phyloP scores from a whole-genome alignment of 2,888 invertebrate genomes.

The Drosophila mimica region DNA sequence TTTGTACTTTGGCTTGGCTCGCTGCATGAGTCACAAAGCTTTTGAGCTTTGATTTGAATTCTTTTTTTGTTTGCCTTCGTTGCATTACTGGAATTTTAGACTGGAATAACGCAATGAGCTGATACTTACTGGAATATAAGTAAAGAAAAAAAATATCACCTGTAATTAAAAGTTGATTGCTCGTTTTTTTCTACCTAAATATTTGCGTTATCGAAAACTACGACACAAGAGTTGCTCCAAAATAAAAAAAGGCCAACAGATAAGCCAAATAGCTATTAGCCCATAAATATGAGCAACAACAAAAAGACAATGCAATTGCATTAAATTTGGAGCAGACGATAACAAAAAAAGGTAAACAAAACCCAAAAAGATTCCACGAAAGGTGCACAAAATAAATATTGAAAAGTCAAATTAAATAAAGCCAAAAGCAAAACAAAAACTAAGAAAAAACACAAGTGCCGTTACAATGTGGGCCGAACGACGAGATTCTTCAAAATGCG shows the following conservation, averaged over 20 bases:
- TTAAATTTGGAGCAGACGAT: conserved; percentile 46
- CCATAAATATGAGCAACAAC: conserved; percentile 35
- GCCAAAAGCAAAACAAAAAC: conserved; percentile 28
- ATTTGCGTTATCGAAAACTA: conserved; percentile 49
- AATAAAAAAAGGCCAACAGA: conserved; percentile 35
- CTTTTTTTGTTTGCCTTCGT: neutral
- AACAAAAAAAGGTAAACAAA: conserved; percentile 47
- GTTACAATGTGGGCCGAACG: conserved; percentile 44
- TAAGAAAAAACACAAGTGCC: conserved; percentile 46
- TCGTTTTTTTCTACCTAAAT: conserved; percentile 4
- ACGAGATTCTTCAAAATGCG: conserved; percentile 28
- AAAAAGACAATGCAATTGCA: conserved; percentile 61
- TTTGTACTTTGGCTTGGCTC: conserved; percentile 55
- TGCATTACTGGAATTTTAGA: conserved; percentile 5
- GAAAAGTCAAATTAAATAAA: conserved; percentile 38
- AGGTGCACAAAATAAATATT: conserved; percentile 46
- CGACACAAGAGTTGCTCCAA: conserved; percentile 25
- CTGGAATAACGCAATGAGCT: conserved; percentile 4
- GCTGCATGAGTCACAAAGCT: conserved; percentile 56
- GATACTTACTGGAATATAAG: neutral
- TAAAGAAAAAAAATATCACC: conserved; percentile 12
- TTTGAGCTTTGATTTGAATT: conserved; percentile 21
- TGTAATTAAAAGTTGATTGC: conserved; percentile 29
- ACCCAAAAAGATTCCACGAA: conserved; percentile 38
- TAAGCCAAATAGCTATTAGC: conserved; percentile 50